Evolutionary conservation across 1,140 invertebrate species (phyloP).

Genomic region (Brachionus plicatilis): DNA sequence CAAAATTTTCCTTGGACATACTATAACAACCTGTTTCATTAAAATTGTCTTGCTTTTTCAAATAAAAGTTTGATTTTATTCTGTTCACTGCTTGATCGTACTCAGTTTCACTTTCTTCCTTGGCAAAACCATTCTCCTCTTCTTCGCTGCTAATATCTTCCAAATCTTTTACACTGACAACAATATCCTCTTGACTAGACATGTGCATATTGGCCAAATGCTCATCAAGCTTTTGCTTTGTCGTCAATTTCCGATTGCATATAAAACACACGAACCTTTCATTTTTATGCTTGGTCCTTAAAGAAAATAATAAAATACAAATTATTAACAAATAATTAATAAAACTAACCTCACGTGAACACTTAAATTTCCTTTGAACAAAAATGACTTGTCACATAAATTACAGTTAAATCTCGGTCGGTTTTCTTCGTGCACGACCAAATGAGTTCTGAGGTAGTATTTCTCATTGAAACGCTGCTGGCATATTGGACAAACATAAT

Average conservation of each 20-base stretch:
- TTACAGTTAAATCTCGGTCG: background rate
- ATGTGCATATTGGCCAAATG: background rate
- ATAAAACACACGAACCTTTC: background rate
- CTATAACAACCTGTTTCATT: background rate
- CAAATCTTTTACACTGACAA: background rate
- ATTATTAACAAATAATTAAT: background rate
- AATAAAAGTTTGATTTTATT: conserved; percentile 19
- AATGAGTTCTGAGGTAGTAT: background rate
- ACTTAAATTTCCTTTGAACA: conserved; percentile 18
- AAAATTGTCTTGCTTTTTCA: conserved; percentile 27
- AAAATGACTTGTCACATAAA: conserved; percentile 24
- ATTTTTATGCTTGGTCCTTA: background rate
- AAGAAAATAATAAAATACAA: background rate
- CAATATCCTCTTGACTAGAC: background rate
- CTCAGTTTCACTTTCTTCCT: background rate
- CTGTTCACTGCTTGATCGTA: background rate
- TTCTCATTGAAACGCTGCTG: conserved; percentile 17
- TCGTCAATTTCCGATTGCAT: background rate
- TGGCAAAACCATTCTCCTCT: background rate
- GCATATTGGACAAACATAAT: conserved; percentile 5
- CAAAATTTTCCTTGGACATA: conserved; percentile 20
- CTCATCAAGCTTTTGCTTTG: conserved; percentile 8
- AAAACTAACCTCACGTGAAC: background rate
- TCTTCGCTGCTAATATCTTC: conserved; percentile 22
- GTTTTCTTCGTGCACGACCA: background rate